Evolutionary conservation across 1,140 invertebrate species (phyloP).

Genomic region (Drosophila sulfurigaster): DNA sequence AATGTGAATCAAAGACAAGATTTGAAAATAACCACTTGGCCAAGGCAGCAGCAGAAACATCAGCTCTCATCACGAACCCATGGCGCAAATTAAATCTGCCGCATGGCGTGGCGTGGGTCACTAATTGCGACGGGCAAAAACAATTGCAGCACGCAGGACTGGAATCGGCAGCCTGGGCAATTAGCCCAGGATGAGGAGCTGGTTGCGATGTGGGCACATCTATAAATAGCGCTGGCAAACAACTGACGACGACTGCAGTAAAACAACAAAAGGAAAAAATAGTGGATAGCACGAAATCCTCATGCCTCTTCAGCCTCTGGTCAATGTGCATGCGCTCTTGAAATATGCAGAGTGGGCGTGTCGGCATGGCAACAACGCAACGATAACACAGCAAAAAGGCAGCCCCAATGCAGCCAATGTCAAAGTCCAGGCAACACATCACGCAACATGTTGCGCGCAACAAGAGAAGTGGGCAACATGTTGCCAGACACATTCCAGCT

Average conservation of each 20-base stretch:
- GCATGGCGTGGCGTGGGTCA: constrained; percentile 25
- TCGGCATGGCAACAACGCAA: constrained; percentile 61
- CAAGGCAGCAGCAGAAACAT: background rate
- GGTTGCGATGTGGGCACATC: background rate
- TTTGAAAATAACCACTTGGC: constrained; percentile 1
- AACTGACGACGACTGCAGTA: constrained; percentile 38
- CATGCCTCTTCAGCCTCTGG: background rate
- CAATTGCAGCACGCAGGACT: constrained; percentile 33
- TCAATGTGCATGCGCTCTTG: constrained; percentile 57
- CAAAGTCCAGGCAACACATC: constrained; percentile 13
- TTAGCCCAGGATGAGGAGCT: constrained; percentile 19
- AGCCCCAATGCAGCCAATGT: constrained; percentile 4
- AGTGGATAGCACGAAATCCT: constrained; percentile 9
- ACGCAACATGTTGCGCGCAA: constrained; percentile 11
- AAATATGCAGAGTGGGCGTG: constrained; percentile 67
- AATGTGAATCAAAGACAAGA: constrained; percentile 5
- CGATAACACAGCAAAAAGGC: background rate
- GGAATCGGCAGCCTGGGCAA: constrained; percentile 21
- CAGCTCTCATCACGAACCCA: constrained; percentile 14
- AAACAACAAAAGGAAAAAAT: constrained; percentile 29
- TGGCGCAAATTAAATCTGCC: constrained; percentile 20
- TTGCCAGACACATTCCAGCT: constrained; percentile 67
- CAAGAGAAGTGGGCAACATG: constrained; percentile 40
- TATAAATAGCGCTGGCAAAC: constrained; percentile 35
- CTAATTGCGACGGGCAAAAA: constrained; percentile 18